A percentile compares a stretch with the other conserved stretches of the same genome.
phyloP scores from a whole-genome alignment of 1,140 invertebrate species.

The Drosophila bocqueti region DNA sequence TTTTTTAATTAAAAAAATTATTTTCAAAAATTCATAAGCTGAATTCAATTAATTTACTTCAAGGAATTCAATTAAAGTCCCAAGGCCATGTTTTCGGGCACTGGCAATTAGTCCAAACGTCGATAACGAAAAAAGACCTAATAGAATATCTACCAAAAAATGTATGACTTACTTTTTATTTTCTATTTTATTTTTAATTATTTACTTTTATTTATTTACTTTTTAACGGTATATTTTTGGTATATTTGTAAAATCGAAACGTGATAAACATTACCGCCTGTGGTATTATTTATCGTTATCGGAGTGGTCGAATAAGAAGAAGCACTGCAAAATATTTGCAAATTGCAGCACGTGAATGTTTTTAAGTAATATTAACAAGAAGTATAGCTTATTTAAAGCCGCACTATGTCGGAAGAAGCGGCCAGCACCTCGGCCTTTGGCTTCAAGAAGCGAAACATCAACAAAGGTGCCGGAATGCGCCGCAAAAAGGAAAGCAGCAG shows the following conservation, averaged over 20 bases:
- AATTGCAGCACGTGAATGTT: conserved; percentile 5
- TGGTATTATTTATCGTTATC: conserved; percentile 5
- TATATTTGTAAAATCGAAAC: background rate
- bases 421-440: conserved; percentile 62
- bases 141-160: too few species aligned
- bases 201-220: too few species aligned
- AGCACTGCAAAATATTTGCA: background rate
- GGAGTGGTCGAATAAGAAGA: conserved; percentile 16
- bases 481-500: conserved; percentile 69
- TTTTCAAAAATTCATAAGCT: too few species aligned
- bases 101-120: too few species aligned
- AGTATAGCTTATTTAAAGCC: background rate
- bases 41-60: background rate
- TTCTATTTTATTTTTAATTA: too few species aligned
- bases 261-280: too few species aligned
- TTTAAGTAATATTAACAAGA: background rate
- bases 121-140: too few species aligned
- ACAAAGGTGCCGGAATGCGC: conserved; percentile 62
- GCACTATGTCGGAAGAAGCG: conserved; percentile 67
- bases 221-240: background rate
- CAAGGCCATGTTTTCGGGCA: background rate
- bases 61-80: background rate
- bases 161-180: too few species aligned
- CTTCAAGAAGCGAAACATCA: conserved; percentile 80
- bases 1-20: background rate